Conservation (phyloP, 92 coral and sea anemone genomes). For the Micromussa lordhowensis region DNA sequence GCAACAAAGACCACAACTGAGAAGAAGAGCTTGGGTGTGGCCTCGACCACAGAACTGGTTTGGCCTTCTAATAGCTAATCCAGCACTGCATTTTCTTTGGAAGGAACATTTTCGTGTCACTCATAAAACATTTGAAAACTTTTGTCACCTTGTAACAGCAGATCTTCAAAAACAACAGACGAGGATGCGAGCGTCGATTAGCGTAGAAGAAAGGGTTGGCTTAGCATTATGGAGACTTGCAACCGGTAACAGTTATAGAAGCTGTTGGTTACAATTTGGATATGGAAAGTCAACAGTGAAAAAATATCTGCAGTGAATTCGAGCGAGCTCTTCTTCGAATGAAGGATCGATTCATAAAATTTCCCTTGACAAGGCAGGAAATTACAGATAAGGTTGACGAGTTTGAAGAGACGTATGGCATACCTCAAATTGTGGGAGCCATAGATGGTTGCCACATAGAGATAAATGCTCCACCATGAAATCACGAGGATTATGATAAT, state of each 20-base stretch:
- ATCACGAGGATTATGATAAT: conserved; percentile 55
- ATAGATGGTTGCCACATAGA: conserved; percentile 59
- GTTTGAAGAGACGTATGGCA: conserved; percentile 57
- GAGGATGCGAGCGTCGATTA: conserved; percentile 49
- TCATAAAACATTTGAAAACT: conserved; percentile 58
- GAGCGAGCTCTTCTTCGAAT: conserved; percentile 53
- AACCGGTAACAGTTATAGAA: conserved; percentile 56
- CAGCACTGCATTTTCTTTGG: conserved; percentile 37
- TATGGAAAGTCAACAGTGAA: conserved; percentile 58
- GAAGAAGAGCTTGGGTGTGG: conserved; percentile 68
- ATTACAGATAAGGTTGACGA: conserved; percentile 34
- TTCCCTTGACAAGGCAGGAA: conserved; percentile 53
- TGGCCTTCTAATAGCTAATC: conserved; percentile 31
- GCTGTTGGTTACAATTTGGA: conserved; percentile 61
- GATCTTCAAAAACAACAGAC: conserved; percentile 40
- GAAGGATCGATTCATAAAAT: conserved; percentile 47
- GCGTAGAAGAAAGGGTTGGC: conserved; percentile 56
- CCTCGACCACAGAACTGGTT: conserved; percentile 72
- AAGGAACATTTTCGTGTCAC: conserved; percentile 58
- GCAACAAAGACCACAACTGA: conserved; percentile 33
- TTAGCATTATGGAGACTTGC: conserved; percentile 61
- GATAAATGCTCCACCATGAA: conserved; percentile 55
- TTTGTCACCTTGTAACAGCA: conserved; percentile 39
- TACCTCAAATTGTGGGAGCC: conserved; percentile 55
- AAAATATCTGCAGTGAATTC: conserved; percentile 41